Base-by-base conservation (phyloP, 2,113 vertebrate species). In the Beaufortia kweichowensis region DNA sequence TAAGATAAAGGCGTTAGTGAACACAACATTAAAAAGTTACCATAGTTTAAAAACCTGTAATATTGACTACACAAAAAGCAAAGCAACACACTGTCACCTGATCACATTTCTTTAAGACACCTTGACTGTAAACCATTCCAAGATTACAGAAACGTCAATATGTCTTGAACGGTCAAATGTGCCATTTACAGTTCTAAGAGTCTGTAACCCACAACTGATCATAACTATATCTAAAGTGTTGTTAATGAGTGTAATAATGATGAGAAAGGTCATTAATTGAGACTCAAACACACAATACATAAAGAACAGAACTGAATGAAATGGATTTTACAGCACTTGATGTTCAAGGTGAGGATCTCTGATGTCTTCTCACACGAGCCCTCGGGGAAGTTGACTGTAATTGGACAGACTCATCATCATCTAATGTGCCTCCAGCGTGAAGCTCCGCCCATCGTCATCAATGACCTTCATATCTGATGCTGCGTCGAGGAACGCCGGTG, bases 261-360 rank as follows among this genome's bases (percentile, higher is more conserved):
- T 43, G n/a, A 35, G 62, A 76, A 53, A 81, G 79, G 74, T 59
- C 81, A 80, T 77, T 80, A 76, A 78, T 68, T 72, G 63, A 71
- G 67, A 67, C 65, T 67, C 79, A 68, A 68, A 77, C 76, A 79
- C 71, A 65, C 33, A 63, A 78, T 66, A 81, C 77, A 79, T 69
- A 72, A 73, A 82, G 75, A 61, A 55, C 15, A 64, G 12, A 28
- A 31, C 55, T 78, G 26, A 24, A 80, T 78, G 64, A 78, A 84
- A 81, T 81, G 62, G 81, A 80, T 81, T 84, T 84, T 73, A 83
- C 80, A 78, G 79, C 70, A 79, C 83, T 83, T 83, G 83, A 83
- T 80, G 75, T 83, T 84, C 85, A 83, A 80, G 72, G 77, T 79
- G 79, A 77, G 77, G 83, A 84, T 83, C 81, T 82, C 69, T 72